Conservation (phyloP, 2,797 vertebrate species). For the Galagoides demidoff region DNA sequence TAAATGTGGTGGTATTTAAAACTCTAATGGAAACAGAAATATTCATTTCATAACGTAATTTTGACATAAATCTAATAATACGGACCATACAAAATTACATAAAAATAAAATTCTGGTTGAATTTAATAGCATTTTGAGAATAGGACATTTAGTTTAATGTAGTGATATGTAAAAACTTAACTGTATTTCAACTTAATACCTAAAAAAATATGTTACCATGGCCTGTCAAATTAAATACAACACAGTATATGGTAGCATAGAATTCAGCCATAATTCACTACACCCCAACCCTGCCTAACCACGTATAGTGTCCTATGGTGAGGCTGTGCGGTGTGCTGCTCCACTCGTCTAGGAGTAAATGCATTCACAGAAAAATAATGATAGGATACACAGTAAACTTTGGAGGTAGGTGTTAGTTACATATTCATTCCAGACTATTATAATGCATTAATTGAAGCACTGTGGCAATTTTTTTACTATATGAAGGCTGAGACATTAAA, state of each 20-base stretch:
- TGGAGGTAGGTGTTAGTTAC: background rate
- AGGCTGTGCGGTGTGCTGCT: background rate
- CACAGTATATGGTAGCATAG: background rate
- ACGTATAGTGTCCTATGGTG: background rate
- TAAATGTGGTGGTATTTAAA: slow-evolving; percentile 47
- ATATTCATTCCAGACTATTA: background rate
- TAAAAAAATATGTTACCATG: background rate
- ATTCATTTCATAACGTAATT: background rate
- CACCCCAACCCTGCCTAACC: background rate
- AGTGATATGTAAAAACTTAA: background rate
- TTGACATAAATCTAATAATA: background rate
- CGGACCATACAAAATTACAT: background rate
- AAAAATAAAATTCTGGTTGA: background rate
- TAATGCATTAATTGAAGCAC: background rate
- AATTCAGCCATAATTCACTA: background rate
- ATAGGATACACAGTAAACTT: background rate
- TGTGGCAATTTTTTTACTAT: background rate
- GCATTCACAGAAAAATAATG: background rate
- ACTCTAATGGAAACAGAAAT: slow-evolving; percentile 45
- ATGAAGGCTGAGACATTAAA: background rate
- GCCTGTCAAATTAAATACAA: background rate
- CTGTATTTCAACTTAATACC: background rate
- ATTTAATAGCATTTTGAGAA: background rate
- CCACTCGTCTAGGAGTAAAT: background rate
- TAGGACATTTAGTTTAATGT: background rate